Percentiles rank a stretch among this genome's conserved stretches.
These are phyloP conservation scores for Heterodera filipjevi DNA, from an alignment of 2,888 invertebrate genomes.

Conservation along the genomic window DNA sequence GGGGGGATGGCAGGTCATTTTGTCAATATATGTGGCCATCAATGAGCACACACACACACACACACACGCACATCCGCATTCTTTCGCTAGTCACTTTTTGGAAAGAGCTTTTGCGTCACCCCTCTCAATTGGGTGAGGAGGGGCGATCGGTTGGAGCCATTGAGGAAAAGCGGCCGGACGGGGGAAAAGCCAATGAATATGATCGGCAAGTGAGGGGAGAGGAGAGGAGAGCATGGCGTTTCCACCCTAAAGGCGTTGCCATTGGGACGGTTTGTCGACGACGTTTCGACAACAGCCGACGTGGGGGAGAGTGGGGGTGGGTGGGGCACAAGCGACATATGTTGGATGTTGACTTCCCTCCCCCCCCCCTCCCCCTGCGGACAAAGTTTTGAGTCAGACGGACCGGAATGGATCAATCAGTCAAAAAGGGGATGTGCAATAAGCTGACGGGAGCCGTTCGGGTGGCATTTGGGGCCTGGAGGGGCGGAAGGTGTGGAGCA, in stretches of 20 bases:
- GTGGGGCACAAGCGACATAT: background rate
- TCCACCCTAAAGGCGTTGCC: background rate
- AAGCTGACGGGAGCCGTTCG: background rate
- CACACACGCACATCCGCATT: conserved; percentile 8
- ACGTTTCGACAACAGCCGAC: conserved; percentile 8
- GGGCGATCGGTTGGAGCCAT: background rate
- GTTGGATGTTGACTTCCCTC: background rate
- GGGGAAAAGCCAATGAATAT: background rate
- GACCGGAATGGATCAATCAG: conserved; percentile 22
- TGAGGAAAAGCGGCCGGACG: background rate
- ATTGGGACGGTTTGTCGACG: background rate
- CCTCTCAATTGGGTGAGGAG: background rate
- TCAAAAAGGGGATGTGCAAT: background rate
- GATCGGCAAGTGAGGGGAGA: too few relatives aligned
- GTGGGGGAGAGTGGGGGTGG: background rate
- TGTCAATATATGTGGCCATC: background rate
- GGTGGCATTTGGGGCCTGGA: background rate
- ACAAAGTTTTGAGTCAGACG: background rate
- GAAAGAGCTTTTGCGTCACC: conserved; percentile 3
- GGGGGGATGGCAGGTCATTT: background rate
- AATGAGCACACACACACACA: too few relatives aligned
- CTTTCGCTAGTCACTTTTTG: background rate
- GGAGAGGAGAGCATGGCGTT: background rate
- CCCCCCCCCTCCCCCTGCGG: background rate
- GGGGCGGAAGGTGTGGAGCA: background rate